Evolutionary conservation across 2,113 vertebrate genomes (phyloP).

Genomic region (Prionailurus viverrinus): DNA sequence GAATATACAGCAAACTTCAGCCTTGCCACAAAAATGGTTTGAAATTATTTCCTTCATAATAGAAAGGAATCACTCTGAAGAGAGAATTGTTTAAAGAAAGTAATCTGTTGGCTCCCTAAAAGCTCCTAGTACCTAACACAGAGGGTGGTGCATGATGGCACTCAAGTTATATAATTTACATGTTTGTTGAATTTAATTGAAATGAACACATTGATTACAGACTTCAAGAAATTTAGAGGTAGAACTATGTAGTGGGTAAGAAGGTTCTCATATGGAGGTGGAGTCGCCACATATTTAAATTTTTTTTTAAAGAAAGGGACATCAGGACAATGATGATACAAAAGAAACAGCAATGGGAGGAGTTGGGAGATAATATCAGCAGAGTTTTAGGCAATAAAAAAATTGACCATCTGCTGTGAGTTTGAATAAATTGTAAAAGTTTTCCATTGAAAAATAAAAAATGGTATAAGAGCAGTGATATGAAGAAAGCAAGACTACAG

Average conservation of each 20-base stretch:
- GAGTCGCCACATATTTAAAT: not conserved
- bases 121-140: not conserved
- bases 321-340: not conserved
- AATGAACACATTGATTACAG: not conserved
- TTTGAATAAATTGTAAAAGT: not conserved
- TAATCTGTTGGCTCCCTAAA: not conserved
- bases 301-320: not conserved
- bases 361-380: not conserved
- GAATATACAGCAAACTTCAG: not conserved
- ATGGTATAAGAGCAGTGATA: not conserved
- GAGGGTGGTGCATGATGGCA: not conserved
- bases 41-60: slow-evolving; percentile 19
- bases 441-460: slow-evolving; percentile 44
- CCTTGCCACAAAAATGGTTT: not conserved
- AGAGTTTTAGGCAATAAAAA: not conserved
- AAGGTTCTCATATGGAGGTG: not conserved
- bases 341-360: not conserved
- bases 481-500: not conserved
- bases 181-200: not conserved
- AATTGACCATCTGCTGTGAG: not conserved
- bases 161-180: not conserved
- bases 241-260: not conserved
- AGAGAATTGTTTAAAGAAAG: not conserved
- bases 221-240: slow-evolving; percentile 17
- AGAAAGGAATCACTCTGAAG: not conserved